phyloP scores from a whole-genome alignment of 2,113 vertebrate species.

The Mystacornis crossleyi region DNA sequence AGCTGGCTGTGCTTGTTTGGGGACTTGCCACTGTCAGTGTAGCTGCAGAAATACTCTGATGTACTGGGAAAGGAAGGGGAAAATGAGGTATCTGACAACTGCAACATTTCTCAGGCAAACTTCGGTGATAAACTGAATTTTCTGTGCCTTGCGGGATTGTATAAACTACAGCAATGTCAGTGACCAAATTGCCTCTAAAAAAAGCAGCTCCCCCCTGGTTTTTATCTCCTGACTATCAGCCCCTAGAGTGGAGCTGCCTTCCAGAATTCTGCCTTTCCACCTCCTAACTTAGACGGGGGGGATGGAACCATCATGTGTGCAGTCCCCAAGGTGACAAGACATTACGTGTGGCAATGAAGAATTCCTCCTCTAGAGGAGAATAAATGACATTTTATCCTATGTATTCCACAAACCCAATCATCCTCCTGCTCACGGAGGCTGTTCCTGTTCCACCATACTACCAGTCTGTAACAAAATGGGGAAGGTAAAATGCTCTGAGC shows the following conservation, averaged over 20 bases:
- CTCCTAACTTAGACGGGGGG: not conserved
- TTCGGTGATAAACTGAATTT: not conserved
- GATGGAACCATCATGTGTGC: not conserved
- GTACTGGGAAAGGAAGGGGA: not conserved
- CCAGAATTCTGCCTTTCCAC: not conserved
- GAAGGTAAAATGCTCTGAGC: not conserved
- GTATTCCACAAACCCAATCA: not conserved
- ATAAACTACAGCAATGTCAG: not conserved
- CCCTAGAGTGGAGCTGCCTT: accelerated
- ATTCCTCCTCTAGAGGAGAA: not conserved
- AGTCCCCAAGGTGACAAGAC: not conserved
- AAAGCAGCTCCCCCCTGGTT: not conserved
- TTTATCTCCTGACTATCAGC: not conserved
- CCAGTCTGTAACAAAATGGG: not conserved
- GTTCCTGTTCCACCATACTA: not conserved
- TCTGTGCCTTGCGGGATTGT: not conserved
- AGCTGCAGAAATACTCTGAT: not conserved
- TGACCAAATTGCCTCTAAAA: not conserved
- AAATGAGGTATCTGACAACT: not conserved
- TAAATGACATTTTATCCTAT: not conserved
- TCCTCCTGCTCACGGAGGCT: not conserved
- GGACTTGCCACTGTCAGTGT: not conserved
- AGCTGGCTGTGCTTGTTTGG: not conserved
- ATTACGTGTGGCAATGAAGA: not conserved
- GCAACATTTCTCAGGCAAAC: not conserved